Conservation (phyloP, 2,113 vertebrate genomes). For the Australoheros scitulus region DNA sequence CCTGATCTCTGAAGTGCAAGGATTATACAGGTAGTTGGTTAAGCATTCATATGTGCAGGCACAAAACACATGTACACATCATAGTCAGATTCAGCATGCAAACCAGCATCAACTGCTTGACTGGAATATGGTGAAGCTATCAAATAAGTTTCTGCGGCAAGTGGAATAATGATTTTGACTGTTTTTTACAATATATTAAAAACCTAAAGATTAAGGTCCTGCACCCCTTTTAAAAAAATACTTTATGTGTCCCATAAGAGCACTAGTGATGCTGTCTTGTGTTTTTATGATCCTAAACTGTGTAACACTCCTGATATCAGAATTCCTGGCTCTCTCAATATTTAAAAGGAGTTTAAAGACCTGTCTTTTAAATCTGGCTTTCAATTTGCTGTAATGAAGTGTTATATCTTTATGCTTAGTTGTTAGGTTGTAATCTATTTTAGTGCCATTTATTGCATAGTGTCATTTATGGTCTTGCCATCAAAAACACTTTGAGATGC, state of each 20-base stretch:
- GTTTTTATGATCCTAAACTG: not conserved
- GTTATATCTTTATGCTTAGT: not conserved
- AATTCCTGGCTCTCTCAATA: not conserved
- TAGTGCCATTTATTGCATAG: not conserved
- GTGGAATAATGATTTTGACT: not conserved
- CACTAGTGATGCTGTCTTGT: not conserved
- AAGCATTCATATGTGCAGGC: slow-evolving; percentile 14
- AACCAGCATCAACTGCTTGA: not conserved
- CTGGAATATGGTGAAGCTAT: not conserved
- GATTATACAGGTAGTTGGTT: slow-evolving; percentile 18
- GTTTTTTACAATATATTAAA: not conserved
- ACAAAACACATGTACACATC: not conserved
- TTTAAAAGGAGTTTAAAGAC: not conserved
- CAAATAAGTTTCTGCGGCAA: not conserved
- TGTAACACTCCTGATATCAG: not conserved
- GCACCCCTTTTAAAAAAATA: not conserved
- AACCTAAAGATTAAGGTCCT: not conserved
- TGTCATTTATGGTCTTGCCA: not conserved
- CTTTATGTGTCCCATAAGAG: not conserved
- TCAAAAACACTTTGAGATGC: not conserved
- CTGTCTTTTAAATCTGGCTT: not conserved
- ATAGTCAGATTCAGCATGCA: not conserved
- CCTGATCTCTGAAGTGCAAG: slow-evolving; percentile 39
- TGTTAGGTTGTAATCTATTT: not conserved
- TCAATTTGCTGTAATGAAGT: not conserved